phyloP scores from a whole-genome alignment of 2,113 vertebrate genomes.

The Tachuris rubrigastra region DNA sequence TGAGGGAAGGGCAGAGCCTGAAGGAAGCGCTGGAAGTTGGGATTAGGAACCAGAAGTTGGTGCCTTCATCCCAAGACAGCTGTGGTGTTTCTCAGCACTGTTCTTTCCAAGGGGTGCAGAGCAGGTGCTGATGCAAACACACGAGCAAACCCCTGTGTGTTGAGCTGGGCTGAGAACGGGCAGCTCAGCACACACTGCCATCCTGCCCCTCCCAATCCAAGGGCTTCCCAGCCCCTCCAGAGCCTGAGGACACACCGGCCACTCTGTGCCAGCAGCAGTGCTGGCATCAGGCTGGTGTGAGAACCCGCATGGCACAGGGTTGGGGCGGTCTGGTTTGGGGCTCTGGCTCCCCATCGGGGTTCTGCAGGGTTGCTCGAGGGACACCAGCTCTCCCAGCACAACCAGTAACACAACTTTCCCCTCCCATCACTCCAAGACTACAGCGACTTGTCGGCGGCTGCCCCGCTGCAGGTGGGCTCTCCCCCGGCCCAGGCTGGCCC shows the following conservation, averaged over 20 bases:
- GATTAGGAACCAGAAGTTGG: background rate
- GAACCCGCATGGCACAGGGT: accelerated
- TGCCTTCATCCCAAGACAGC: background rate
- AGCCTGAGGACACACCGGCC: accelerated
- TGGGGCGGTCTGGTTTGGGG: background rate
- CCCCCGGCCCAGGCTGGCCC: background rate
- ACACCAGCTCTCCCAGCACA: background rate
- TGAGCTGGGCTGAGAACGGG: background rate
- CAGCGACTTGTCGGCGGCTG: background rate
- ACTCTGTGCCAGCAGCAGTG: background rate
- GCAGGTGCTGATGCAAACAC: background rate
- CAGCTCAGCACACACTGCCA: background rate
- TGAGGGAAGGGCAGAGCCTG: background rate
- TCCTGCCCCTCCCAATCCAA: background rate
- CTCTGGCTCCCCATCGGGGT: background rate
- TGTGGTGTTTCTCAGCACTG: background rate
- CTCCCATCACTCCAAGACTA: conserved; percentile 52
- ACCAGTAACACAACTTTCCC: conserved; percentile 30
- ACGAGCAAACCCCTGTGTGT: accelerated
- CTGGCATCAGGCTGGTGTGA: accelerated
- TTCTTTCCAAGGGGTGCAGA: background rate
- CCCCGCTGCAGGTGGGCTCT: conserved; percentile 49
- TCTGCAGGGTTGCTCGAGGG: background rate
- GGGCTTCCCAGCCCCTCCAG: background rate
- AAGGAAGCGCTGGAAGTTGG: background rate